Base-by-base conservation (phyloP, 2,888 invertebrate species). In the Anorthoa munda region DNA sequence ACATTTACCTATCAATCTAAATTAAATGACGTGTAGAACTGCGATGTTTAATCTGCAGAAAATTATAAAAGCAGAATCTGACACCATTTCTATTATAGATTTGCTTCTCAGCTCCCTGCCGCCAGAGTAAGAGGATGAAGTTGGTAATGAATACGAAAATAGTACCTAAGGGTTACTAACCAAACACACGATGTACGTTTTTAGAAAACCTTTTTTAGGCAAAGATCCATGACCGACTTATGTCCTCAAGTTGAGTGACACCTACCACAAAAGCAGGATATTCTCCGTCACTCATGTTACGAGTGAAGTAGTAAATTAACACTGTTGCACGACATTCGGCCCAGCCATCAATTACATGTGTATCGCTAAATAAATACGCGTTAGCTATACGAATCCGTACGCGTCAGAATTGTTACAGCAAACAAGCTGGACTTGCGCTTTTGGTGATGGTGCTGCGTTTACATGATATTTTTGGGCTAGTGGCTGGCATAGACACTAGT, bases 281-380 rank as follows among this genome's bases (percentile, higher is more conserved):
- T 81, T 64, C 73, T 72, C 71, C 58, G 45, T 53, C 66, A 39
- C 39, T 39, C 39, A 39, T 39, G 74, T 70, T 66, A 67, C 45
- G 73, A 61, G 26, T 67, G 60, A 77, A 79, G 77, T 75, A 83
- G 81, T 80, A 73, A 86, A 86, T 86, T 87, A 86, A 84, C 86
- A 86, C 70, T n/a, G 39, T 53, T 64, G 87, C 88, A 90, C 89
- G 92, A 89, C 92, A 91, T 91, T 90, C 87, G 86, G 85, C 82
- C 88, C 85, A 85, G 81, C 81, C 87, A 90, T 92, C 94, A 94
- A 94, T 95, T 95, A 95, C 93, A 93, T 90, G 89, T 92, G 89
- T 92, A 92, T 93, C 93, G 94, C 95, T 95, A 94, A 95, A 94
- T 89, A 95, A 94, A 95, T 90, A 93, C 85, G 89, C 89, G 91